Evolutionary conservation across 2,888 invertebrate genomes (phyloP), one percentile per base, ranked within the genome.

Genomic region (Periphyllus acericola): DNA sequence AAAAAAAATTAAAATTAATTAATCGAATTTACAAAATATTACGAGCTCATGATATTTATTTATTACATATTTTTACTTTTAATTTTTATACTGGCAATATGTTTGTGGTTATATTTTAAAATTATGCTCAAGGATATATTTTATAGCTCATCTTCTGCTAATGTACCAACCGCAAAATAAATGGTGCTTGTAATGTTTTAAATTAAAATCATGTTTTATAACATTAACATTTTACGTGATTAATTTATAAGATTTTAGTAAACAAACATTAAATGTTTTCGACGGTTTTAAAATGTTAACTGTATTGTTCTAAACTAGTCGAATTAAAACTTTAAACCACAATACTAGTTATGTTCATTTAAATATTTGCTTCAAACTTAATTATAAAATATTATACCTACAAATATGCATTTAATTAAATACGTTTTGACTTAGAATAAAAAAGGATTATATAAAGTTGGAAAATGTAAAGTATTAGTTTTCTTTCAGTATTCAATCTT

Each of bases 101-200:
- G 19, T 32, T 2, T 34, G 34, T 34, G 72, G 72, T 34, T 32
- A 34, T 72, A 34, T 21, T 34, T 21, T 34, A 72, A 72, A 72
- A 68, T 29, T 29, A 72, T 72, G 72, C 34, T 72, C 72, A 72
- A 72, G 72, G 72, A 32, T 72, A 72, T 34, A 32, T 46, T 46
- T 11, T 46, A 72, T 34, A n/a, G 25, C 0, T 68, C 68, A n/a
- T n/a, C 8, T 68, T n/a, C 29, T n/a, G 9, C 68, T n/a, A n/a
- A n/a, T 29, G 29, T 25, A n/a, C n/a, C 1, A 68, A 29, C n/a
- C 9, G 9, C n/a, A n/a, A 3, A 29, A 29, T 68, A 46, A 11
- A 29, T 68, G 2, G 25, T 68, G 21, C 1, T 3, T 68, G 8
- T 68, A 68, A 0, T 68, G 11, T 29, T 68, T n/a, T 60, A 60